phyloP scores from a whole-genome alignment of 1,140 invertebrate genomes.

The Camponotus pennsylvanicus region DNA sequence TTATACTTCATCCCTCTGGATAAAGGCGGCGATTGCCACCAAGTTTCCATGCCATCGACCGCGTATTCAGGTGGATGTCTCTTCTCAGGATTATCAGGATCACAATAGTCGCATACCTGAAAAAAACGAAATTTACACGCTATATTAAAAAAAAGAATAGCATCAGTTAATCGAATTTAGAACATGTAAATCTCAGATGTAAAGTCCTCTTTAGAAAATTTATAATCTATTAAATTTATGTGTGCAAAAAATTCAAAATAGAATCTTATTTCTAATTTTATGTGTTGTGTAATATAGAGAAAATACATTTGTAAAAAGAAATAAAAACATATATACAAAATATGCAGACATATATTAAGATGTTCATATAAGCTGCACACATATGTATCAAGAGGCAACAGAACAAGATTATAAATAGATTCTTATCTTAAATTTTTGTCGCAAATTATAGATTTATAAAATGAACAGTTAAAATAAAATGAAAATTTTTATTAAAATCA shows the following conservation, averaged over 20 bases:
- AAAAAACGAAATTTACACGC: not conserved
- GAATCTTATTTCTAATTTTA: not conserved
- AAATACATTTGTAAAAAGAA: too few relatives aligned
- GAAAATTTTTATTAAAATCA: not conserved
- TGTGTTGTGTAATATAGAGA: too few relatives aligned
- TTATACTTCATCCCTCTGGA: conserved; percentile 98
- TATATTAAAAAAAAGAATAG: not conserved
- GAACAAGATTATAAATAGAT: too few relatives aligned
- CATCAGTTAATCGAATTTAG: conserved; percentile 10
- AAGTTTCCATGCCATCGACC: conserved; percentile 97
- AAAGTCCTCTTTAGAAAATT: not conserved
- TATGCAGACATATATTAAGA: too few relatives aligned
- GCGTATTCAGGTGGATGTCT: conserved; percentile 96
- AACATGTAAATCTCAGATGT: not conserved
- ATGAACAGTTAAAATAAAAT: not conserved
- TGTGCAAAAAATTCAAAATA: not conserved
- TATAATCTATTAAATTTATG: not conserved
- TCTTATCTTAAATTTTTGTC: not conserved
- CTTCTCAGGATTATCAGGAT: conserved; percentile 91
- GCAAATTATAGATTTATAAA: not conserved
- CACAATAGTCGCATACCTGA: conserved; percentile 98
- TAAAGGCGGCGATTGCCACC: conserved; percentile 99
- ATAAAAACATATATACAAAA: too few relatives aligned
- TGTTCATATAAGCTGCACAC: too few relatives aligned
- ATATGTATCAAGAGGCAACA: too few relatives aligned